Base-by-base conservation (phyloP, 1,140 invertebrate genomes). In the Myzus persicae region DNA sequence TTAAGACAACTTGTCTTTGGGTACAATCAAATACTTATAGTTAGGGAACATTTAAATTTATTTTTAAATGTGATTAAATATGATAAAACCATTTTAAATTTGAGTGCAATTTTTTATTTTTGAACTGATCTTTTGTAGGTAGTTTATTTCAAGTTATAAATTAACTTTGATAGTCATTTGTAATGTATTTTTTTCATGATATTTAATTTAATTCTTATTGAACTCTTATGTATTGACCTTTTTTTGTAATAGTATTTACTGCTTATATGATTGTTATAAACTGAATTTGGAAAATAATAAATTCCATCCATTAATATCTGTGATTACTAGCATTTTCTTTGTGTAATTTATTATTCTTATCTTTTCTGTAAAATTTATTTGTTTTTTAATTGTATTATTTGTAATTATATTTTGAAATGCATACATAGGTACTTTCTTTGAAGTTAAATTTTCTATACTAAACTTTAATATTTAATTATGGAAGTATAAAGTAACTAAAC, bases 221-320 rank as follows among this genome's bases (percentile, higher is more conserved):
- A 88, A 48, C 7, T 36, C 18, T n/a, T 88, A 18, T 88, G 14
- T 54, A 54, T 54, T 46, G 44, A 48, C n/a, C n/a, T 36, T 20
- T n/a, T 59, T 59, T 59, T 59, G 14, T 31, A 31, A 90, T 59
- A 90, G 38, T 90, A 67, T 51, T 90, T 90, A 89, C 24, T 54
- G 51, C 36, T 89, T 89, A 40, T 9, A 3, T 67, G 40, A 11
- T 90, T 90, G 31, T n/a, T 48, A 81, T 38, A 81, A 81, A 81
- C 40, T 91, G 46, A 91, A 82, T 20, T 81, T 48, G 38, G 59
- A 91, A 91, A 91, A 81, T 82, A 91, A 48, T 91, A 48, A 91
- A 82, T 91, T 91, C 90, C 59, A 91, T 91, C 90, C 90, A 91
- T 48, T 48, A 81, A 91, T 90, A 59, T 90, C 90, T 91, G 90